Evolutionary conservation across 2,888 invertebrate genomes (phyloP).

Genomic region (Lithophane leautieri): DNA sequence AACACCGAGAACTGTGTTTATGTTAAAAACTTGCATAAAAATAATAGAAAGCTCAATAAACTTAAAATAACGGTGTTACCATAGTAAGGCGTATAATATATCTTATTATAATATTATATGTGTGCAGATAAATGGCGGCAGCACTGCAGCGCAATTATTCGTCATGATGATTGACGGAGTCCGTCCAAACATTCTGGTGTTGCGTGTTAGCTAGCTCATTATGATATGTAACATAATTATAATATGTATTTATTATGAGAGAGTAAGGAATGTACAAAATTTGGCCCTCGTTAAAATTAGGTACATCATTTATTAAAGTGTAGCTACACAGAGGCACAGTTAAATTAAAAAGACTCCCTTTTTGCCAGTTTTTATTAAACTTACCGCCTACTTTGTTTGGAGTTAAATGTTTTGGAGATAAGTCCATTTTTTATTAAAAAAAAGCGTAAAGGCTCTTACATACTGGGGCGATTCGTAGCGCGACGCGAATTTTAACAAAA

Average conservation of each 20-base stretch:
- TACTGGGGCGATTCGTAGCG: too few species aligned
- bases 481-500: too few species aligned
- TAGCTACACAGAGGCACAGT: background rate
- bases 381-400: background rate
- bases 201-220: slow-evolving; percentile 53
- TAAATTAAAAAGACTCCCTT: background rate
- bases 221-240: slow-evolving; percentile 42
- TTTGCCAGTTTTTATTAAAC: background rate
- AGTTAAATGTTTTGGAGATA: background rate
- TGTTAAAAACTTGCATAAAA: slow-evolving; percentile 35
- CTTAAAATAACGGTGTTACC: slow-evolving; percentile 44
- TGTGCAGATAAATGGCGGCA: slow-evolving; percentile 53
- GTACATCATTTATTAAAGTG: background rate
- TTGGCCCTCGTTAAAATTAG: slow-evolving; percentile 13
- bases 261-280: slow-evolving; percentile 24
- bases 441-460: too few species aligned
- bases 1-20: slow-evolving; percentile 8
- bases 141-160: slow-evolving; percentile 42
- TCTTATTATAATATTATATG: slow-evolving; percentile 42
- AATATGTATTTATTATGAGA: slow-evolving; percentile 39
- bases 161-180: slow-evolving; percentile 36
- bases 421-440: too few species aligned
- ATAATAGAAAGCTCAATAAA: slow-evolving; percentile 46
- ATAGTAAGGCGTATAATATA: slow-evolving; percentile 28
- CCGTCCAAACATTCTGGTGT: slow-evolving; percentile 24